phyloP scores from a whole-genome alignment of 2,113 vertebrate species.

The Cebus imitator region DNA sequence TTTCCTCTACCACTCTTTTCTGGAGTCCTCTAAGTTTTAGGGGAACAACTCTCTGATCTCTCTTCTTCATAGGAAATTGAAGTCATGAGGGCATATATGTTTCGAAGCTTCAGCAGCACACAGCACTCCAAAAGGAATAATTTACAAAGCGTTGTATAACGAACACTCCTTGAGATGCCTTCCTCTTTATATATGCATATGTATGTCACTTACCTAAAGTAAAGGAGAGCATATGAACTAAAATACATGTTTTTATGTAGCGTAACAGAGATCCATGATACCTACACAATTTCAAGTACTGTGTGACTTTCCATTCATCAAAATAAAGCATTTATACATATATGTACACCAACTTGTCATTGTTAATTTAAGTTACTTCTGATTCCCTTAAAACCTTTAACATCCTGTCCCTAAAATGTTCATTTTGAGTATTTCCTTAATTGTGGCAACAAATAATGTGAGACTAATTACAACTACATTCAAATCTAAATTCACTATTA shows the following conservation, averaged over 20 bases:
- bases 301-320: neutral
- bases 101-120: neutral
- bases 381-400: neutral
- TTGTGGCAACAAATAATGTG: neutral
- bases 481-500: neutral
- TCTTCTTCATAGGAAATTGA: neutral
- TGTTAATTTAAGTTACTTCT: neutral
- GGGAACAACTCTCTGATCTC: neutral
- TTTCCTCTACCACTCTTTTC: neutral
- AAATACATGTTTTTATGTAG: neutral
- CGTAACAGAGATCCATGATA: neutral
- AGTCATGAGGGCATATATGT: neutral
- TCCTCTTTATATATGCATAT: neutral
- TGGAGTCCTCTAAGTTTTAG: neutral
- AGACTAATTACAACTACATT: neutral
- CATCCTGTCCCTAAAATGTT: neutral
- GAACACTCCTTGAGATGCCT: neutral
- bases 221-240: neutral
- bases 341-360: neutral
- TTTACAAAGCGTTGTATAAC: neutral
- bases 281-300: neutral
- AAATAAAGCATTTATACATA: neutral
- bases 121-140: neutral
- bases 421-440: neutral
- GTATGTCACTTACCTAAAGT: neutral